Base-by-base conservation (phyloP, 2,888 invertebrate species). In the Chironomus tentans region DNA sequence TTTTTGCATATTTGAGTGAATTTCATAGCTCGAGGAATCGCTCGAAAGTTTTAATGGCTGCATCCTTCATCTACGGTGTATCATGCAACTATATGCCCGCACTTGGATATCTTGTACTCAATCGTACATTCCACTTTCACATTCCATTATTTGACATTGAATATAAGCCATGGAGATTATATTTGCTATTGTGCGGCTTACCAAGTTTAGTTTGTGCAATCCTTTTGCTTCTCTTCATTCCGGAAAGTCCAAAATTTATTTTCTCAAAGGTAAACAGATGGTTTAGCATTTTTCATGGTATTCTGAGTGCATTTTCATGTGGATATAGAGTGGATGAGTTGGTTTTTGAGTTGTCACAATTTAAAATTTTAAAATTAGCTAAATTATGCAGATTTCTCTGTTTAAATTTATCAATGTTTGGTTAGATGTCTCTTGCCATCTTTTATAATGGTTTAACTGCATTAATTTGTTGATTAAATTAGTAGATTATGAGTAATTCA, bases 1-100 rank as follows among this genome's bases (percentile, higher is more conserved):
- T 86, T 3, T 87, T 86, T 78, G 86, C 86, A 3, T 87, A 85
- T 79, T 81, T 85, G 18, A 86, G 87, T 13, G 87, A 87, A 80
- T 87, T 87, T 78, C 86, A 87, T 78, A 83, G 84, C 46, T 80
- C 82, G 50, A 81, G 80, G 69, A 82, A 83, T 68, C 82, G 87
- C 5, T 84, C 86, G 1, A 84, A 84, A 79, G 84, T 82, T 4
- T 82, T 83, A 10, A 81, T 83, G 81, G 81, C 81, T 13, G 79
- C 82, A 1, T 82, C 82, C 5, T 80, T 82, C 22, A 81, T 82
- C 48, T 82, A 82, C 70, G 82, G 82, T 13, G 70, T 82, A 15
- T 81, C 81, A 15, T 80, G 82, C 7, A 73, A 65, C 47, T 62
- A 62, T 21, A 65, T 73, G 73, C 73, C 73, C 12, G 47, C 46